Evolutionary conservation across 2,888 invertebrate genomes (phyloP).

Genomic region (Hirtodrosophila duncani): DNA sequence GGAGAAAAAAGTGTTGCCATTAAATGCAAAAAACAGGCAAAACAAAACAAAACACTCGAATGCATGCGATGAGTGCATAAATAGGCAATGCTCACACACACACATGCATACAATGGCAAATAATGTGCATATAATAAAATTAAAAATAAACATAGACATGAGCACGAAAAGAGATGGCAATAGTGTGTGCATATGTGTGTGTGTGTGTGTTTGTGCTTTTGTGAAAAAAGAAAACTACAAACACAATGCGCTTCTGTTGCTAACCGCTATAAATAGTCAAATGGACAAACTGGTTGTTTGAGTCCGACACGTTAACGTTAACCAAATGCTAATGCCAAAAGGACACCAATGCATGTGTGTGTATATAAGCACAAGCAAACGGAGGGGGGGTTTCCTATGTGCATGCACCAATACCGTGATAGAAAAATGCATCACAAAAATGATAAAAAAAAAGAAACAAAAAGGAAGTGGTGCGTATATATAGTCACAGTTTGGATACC

Average conservation of each 20-base stretch:
- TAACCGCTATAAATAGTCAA: slow-evolving; percentile 56
- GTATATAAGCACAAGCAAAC: background rate
- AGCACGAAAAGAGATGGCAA: slow-evolving; percentile 30
- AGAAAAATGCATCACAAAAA: slow-evolving; percentile 35
- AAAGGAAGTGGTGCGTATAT: no score
- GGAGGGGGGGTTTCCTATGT: slow-evolving; percentile 39
- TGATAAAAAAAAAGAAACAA: slow-evolving; percentile 25
- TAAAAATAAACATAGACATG: slow-evolving; percentile 56
- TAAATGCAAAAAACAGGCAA: slow-evolving; percentile 43
- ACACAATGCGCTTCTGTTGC: slow-evolving; percentile 43
- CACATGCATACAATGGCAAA: slow-evolving; percentile 31
- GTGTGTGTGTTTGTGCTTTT: slow-evolving; percentile 4
- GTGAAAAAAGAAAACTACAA: background rate
- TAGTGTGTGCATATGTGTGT: slow-evolving; percentile 22
- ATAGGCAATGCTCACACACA: slow-evolving; percentile 29
- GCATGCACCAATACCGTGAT: slow-evolving; percentile 53
- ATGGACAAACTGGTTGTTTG: slow-evolving; percentile 30
- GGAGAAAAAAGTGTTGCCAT: slow-evolving; percentile 35
- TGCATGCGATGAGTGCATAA: slow-evolving; percentile 58
- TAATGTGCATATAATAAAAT: slow-evolving; percentile 62
- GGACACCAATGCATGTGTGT: slow-evolving; percentile 17
- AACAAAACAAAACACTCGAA: slow-evolving; percentile 64
- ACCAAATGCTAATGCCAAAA: slow-evolving; percentile 69
- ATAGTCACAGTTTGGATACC: no score
- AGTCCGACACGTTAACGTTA: slow-evolving; percentile 59